These are phyloP conservation scores for Aurelia coerulea DNA, from an alignment of 30 jellyfish, hydroid and myxozoan genomes.

Conservation along the genomic window DNA sequence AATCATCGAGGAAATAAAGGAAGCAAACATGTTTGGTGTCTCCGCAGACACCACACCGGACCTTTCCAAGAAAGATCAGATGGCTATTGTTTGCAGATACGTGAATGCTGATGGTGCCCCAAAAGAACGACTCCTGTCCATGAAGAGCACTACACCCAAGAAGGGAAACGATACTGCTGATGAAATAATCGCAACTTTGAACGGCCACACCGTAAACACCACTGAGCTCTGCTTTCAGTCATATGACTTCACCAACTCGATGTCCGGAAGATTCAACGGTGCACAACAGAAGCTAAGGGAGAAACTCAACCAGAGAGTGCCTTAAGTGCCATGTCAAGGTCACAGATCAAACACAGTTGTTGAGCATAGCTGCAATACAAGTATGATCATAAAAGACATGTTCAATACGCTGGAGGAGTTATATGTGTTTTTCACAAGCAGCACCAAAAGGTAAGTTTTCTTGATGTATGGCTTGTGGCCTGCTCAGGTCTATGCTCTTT, in stretches of 20 bases:
- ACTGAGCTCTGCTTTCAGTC: slow-evolving; percentile 60
- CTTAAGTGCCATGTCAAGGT: slow-evolving; percentile 52
- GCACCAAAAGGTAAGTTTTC: slow-evolving; percentile 33
- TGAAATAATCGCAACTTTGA: slow-evolving; percentile 30
- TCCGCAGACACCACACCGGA: slow-evolving; percentile 64
- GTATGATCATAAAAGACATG: slow-evolving; percentile 29
- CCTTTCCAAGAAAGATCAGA: slow-evolving; percentile 27
- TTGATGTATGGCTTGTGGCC: slow-evolving; percentile 20
- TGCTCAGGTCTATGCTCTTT: slow-evolving; percentile 7
- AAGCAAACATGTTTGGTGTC: slow-evolving; percentile 56
- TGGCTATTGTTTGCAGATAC: slow-evolving; percentile 29
- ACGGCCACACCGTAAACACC: slow-evolving; percentile 11
- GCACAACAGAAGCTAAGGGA: slow-evolving; percentile 42
- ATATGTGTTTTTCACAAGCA: slow-evolving; percentile 47
- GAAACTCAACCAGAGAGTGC: slow-evolving; percentile 16
- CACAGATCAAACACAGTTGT: slow-evolving; percentile 38
- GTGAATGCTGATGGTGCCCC: slow-evolving; percentile 34
- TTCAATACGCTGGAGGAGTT: slow-evolving; percentile 56
- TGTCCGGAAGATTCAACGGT: slow-evolving; percentile 52
- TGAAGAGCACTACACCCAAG: slow-evolving; percentile 49
- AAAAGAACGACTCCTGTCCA: slow-evolving; percentile 46
- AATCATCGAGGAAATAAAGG: slow-evolving; percentile 26
- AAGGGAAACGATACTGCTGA: slow-evolving; percentile 48
- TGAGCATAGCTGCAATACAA: slow-evolving; percentile 50
- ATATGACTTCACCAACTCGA: slow-evolving; percentile 42